A percentile compares a stretch with the other conserved stretches of the same genome.
phyloP scores from a whole-genome alignment of 2,797 vertebrate genomes.

The Microcaecilia unicolor region DNA sequence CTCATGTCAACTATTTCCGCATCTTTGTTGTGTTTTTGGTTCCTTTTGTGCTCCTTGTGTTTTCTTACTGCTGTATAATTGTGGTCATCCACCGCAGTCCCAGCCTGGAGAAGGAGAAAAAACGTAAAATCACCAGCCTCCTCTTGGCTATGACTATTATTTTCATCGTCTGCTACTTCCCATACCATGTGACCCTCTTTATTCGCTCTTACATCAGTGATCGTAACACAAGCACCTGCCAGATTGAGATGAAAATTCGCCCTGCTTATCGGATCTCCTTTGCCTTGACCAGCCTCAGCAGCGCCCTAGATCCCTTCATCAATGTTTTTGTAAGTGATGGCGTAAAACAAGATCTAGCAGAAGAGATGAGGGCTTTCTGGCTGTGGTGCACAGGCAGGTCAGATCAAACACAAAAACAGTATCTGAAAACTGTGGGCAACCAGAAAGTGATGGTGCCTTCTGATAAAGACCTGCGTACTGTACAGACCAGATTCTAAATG shows the following conservation, averaged over 20 bases:
- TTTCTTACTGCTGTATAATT: constrained; percentile 11
- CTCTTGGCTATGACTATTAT: constrained; percentile 5
- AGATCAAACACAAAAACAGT: background rate
- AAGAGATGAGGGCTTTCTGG: background rate
- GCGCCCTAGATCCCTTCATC: constrained; percentile 12
- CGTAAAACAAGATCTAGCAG: background rate
- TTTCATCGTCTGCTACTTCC: constrained; percentile 17
- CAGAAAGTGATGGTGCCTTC: background rate
- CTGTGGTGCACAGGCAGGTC: background rate
- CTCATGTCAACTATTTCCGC: constrained; percentile 11
- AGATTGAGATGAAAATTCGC: background rate
- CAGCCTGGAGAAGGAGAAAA: background rate
- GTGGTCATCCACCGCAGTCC: background rate
- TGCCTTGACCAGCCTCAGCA: constrained; percentile 13
- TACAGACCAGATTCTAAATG: background rate
- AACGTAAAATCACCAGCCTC: constrained; percentile 8
- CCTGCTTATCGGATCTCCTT: constrained; percentile 5
- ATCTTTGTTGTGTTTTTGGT: constrained; percentile 9
- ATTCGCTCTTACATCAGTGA: constrained; percentile 1
- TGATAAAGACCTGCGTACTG: constrained; percentile 4
- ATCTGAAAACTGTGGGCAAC: background rate
- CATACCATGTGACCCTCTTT: constrained; percentile 19
- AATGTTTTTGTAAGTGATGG: constrained; percentile 10
- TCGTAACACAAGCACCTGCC: background rate
- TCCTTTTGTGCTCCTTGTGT: constrained; percentile 5